Conservation (phyloP, 2,888 invertebrate species). For the Scaptomyza parva region DNA sequence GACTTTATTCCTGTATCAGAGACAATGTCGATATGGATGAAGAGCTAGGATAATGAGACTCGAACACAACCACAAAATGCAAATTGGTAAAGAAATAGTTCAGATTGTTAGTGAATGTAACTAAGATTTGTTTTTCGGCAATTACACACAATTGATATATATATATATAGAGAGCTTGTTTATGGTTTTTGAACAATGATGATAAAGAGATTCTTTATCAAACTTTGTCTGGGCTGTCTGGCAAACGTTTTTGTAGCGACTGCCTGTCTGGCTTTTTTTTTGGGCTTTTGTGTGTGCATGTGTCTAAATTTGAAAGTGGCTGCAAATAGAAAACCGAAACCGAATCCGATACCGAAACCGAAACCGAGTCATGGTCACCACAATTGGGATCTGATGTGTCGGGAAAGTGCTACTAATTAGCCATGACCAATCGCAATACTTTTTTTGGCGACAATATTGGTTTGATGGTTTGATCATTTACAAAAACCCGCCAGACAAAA, state of each 20-base stretch:
- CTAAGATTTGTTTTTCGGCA: not conserved
- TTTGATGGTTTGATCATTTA: slow-evolving; percentile 10
- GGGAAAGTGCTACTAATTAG: slow-evolving; percentile 61
- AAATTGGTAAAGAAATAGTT: not conserved
- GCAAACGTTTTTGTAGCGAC: too few species aligned
- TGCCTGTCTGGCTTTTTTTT: too few species aligned
- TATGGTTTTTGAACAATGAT: not conserved
- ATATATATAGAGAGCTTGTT: not conserved
- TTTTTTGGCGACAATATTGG: not conserved
- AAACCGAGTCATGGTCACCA: slow-evolving; percentile 60
- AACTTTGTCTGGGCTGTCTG: slow-evolving; percentile 14
- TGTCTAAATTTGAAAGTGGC: slow-evolving; percentile 44
- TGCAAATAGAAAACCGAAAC: slow-evolving; percentile 56
- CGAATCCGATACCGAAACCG: too few species aligned
- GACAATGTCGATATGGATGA: not conserved
- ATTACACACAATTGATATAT: not conserved
- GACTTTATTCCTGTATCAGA: not conserved
- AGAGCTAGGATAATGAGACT: too few species aligned
- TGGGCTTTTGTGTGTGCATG: slow-evolving; percentile 7
- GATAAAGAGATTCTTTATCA: slow-evolving; percentile 11
- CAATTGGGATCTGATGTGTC: slow-evolving; percentile 43
- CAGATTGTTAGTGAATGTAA: not conserved
- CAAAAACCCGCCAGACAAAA: slow-evolving; percentile 43
- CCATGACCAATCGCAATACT: slow-evolving; percentile 49
- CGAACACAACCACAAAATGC: not conserved